A percentile compares a stretch with the other conserved stretches of the same genome.
Conservation (phyloP, 2,888 invertebrate species). For the Sinhomidia bicolor region DNA sequence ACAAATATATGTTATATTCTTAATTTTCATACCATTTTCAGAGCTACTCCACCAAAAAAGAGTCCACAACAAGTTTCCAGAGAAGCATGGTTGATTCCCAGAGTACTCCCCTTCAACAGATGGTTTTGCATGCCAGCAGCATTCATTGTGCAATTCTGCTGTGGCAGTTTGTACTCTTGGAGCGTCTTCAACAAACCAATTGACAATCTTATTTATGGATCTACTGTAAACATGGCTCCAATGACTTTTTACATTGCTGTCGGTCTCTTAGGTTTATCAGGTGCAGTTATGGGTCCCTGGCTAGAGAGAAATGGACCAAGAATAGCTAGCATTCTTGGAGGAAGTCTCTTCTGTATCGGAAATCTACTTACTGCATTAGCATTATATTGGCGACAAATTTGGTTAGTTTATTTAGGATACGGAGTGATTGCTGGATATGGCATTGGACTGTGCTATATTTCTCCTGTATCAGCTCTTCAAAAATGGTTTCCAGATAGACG, state of each 20-base stretch:
- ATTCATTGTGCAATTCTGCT: conserved; percentile 76
- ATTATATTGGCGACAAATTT: conserved; percentile 62
- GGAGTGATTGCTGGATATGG: conserved; percentile 74
- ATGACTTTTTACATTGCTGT: conserved; percentile 77
- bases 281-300: conserved; percentile 76
- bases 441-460: conserved; percentile 76
- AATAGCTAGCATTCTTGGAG: conserved; percentile 58
- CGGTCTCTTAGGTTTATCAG: conserved; percentile 73
- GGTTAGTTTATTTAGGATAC: conserved; percentile 74
- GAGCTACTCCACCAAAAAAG: conserved; percentile 36
- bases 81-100: conserved; percentile 51
- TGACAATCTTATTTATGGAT: conserved; percentile 71
- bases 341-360: conserved; percentile 66
- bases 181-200: conserved; percentile 77
- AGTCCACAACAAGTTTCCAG: conserved; percentile 47
- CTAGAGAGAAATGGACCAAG: conserved; percentile 75
- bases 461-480: conserved; percentile 77
- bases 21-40: too few species aligned
- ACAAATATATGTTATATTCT: too few species aligned
- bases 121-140: conserved; percentile 78
- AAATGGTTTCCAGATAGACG: conserved; percentile 78
- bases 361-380: conserved; percentile 69
- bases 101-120: conserved; percentile 71
- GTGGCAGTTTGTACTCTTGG: conserved; percentile 77
- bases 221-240: conserved; percentile 71